These are phyloP conservation scores for Bombus superbus DNA, from an alignment of 1,140 invertebrate species.

Conservation along the genomic window DNA sequence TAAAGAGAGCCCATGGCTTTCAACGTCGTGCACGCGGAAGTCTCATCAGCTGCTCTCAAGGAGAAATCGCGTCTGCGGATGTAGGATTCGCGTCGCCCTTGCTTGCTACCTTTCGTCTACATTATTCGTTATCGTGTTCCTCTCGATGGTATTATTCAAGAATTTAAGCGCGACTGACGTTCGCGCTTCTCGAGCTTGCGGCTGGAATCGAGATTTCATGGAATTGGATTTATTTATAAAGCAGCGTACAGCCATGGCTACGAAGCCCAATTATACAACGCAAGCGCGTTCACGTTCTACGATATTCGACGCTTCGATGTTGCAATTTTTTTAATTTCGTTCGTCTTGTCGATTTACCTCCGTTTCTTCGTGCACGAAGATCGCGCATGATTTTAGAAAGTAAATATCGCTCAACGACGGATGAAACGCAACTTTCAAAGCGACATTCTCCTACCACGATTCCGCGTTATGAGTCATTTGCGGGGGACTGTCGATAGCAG, in stretches of 20 bases:
- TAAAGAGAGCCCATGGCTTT: constrained; percentile 58
- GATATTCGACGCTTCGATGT: neutral
- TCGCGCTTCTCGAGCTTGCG: neutral
- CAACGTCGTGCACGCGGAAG: constrained; percentile 43
- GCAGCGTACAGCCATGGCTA: neutral
- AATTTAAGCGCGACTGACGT: constrained; percentile 20
- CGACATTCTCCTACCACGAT: too few relatives aligned
- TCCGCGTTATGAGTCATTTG: neutral
- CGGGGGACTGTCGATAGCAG: neutral
- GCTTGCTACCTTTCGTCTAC: neutral
- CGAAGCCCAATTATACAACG: neutral
- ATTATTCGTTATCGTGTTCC: constrained; percentile 38
- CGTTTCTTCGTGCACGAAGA: too few relatives aligned
- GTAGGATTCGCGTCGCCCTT: neutral
- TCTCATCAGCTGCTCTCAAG: constrained; percentile 42
- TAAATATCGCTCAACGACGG: too few relatives aligned
- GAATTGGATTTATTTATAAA: constrained; percentile 9
- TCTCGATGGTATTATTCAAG: constrained; percentile 8
- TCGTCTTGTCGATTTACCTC: too few relatives aligned
- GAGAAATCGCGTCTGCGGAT: constrained; percentile 31
- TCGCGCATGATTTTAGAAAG: too few relatives aligned
- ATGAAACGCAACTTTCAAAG: too few relatives aligned
- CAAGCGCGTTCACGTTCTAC: neutral
- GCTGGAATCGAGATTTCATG: neutral
- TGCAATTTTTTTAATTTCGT: neutral